These are phyloP conservation scores for Netelia inedita DNA, from an alignment of 2,888 invertebrate species.

Conservation along the genomic window DNA sequence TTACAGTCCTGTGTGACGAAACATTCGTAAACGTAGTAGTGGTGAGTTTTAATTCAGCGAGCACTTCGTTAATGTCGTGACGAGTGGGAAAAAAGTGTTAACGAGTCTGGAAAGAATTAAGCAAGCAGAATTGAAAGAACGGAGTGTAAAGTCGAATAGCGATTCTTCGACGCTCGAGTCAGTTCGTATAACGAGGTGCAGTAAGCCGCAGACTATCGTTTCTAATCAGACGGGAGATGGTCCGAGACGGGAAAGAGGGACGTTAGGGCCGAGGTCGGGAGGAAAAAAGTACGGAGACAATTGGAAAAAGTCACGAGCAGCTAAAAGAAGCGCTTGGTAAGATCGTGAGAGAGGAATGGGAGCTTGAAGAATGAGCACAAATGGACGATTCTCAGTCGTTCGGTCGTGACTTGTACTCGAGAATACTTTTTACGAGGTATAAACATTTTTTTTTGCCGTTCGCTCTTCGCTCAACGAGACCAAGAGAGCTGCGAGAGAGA, in stretches of 20 bases:
- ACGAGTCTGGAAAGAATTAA: slow-evolving; percentile 35
- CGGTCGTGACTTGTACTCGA: slow-evolving; percentile 43
- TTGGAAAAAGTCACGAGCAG: slow-evolving; percentile 53
- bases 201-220: slow-evolving; percentile 68
- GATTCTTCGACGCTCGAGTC: slow-evolving; percentile 48
- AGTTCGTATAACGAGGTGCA: slow-evolving; percentile 63
- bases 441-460: slow-evolving; percentile 68
- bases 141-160: slow-evolving; percentile 37
- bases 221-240: slow-evolving; percentile 50
- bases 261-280: neutral
- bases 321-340: neutral
- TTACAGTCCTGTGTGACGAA: no score
- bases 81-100: slow-evolving; percentile 49
- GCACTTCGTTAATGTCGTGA: no score
- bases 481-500: neutral
- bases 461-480: slow-evolving; percentile 19
- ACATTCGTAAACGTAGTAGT: no score
- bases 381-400: slow-evolving; percentile 34
- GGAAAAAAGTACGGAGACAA: slow-evolving; percentile 28
- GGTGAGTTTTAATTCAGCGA: no score
- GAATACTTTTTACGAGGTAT: slow-evolving; percentile 68
- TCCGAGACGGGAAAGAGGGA: neutral
- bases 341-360: neutral
- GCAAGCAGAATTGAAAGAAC: slow-evolving; percentile 12
- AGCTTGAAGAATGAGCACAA: slow-evolving; percentile 42